phyloP scores from a whole-genome alignment of 2,797 vertebrate genomes.

The Nannoperca obscura region DNA sequence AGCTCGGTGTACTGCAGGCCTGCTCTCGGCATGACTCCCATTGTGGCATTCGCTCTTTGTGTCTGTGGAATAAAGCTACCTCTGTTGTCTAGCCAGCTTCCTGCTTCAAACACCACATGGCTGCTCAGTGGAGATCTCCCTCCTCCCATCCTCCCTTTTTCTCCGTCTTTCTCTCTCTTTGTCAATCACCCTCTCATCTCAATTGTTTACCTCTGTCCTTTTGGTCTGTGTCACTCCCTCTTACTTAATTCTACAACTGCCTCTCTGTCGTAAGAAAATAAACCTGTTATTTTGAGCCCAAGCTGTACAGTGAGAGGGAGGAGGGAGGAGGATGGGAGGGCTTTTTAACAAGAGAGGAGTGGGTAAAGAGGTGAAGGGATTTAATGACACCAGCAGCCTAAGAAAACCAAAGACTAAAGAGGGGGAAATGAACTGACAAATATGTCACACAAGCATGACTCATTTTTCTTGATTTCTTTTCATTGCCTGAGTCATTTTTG shows the following conservation, averaged over 20 bases:
- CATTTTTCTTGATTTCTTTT: constrained; percentile 72
- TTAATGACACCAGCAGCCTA: constrained; percentile 71
- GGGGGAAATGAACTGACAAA: constrained; percentile 69
- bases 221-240: constrained; percentile 46
- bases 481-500: constrained; percentile 67
- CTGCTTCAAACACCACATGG: constrained; percentile 84
- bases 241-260: constrained; percentile 43
- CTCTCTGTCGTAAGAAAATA: constrained; percentile 73
- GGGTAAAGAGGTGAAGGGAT: constrained; percentile 56
- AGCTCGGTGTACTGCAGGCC: constrained; percentile 78
- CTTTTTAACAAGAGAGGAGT: constrained; percentile 38
- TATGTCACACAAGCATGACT: constrained; percentile 69
- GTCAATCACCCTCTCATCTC: constrained; percentile 66
- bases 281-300: constrained; percentile 72
- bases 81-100: constrained; percentile 89
- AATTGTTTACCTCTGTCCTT: constrained; percentile 67
- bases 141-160: constrained; percentile 56
- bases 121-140: constrained; percentile 76
- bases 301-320: constrained; percentile 54
- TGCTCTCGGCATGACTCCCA: constrained; percentile 86
- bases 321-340: constrained; percentile 45
- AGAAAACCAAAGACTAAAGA: constrained; percentile 68
- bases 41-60: constrained; percentile 84
- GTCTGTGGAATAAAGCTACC: constrained; percentile 84
- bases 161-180: constrained; percentile 22